phyloP scores from a whole-genome alignment of 92 coral and sea anemone species.

The Desmophyllum pertusum region DNA sequence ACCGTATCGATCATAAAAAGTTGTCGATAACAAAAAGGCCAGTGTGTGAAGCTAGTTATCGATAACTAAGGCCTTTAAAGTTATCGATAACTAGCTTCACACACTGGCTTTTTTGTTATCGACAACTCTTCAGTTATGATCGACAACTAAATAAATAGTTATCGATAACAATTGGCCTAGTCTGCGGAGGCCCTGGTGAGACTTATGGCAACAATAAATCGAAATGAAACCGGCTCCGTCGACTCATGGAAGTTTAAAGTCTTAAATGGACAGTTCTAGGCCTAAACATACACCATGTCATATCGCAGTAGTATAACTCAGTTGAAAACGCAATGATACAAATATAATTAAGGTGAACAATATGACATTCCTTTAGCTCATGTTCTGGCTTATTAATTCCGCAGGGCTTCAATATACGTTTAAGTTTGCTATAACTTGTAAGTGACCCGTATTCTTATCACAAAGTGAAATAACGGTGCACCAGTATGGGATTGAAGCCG shows the following conservation, averaged over 20 bases:
- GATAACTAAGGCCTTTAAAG: too few relatives aligned
- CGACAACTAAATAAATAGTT: too few relatives aligned
- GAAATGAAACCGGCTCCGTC: background rate
- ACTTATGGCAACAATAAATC: background rate
- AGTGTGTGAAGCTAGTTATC: too few relatives aligned
- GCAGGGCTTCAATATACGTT: background rate
- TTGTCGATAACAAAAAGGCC: too few relatives aligned
- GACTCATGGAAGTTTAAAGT: background rate
- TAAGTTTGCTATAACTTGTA: slow-evolving; percentile 1
- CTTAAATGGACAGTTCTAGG: background rate
- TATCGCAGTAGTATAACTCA: too few relatives aligned
- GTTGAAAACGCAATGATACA: background rate
- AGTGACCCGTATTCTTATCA: background rate
- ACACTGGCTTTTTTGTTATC: too few relatives aligned
- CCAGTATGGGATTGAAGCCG: background rate
- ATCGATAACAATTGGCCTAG: too few relatives aligned
- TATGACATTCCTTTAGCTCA: background rate
- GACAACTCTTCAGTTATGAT: too few relatives aligned
- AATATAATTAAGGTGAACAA: background rate
- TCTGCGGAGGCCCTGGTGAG: too few relatives aligned
- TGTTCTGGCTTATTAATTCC: slow-evolving; percentile 11
- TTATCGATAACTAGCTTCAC: too few relatives aligned
- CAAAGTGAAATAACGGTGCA: background rate
- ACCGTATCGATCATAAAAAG: too few relatives aligned
- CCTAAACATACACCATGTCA: background rate